Evolutionary conservation across 2,113 vertebrate species (phyloP), one percentile per base, ranked within the genome.

Genomic region (Oncorhynchus masou): DNA sequence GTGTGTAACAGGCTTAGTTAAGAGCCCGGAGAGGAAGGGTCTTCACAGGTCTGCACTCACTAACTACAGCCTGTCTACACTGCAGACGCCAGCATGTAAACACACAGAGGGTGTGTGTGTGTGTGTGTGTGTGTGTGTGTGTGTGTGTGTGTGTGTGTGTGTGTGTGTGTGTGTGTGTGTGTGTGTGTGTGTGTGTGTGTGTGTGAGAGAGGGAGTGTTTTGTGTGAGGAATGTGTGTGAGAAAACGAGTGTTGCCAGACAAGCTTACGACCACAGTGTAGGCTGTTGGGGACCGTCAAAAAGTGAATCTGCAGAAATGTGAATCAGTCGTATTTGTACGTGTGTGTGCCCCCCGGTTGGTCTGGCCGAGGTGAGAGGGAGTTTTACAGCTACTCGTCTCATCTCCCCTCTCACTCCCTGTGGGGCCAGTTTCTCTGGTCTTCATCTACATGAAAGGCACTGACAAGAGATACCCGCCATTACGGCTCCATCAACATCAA

Each of bases 301-400:
- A 71, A 73, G 51, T 68, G 66, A 9, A 45, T 9, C 39, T 45
- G 9, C 39, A 45, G 39, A 45, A 11, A 11, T 45, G 39, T 45
- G 39, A 45, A 45, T 45, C 9, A 45, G 9, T 45, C 2, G 2
- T 74, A 73, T 60, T 8, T 34, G 25, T 34, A 29, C 31, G 75
- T 51, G 76, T 15, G 79, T 48, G 59, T 31, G 65, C 65, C 70
- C 27, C n/a, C 13, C 8, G 31, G n/a, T 64, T 62, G 20, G 59
- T 78, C 31, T 39, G 8, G 49, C n/a, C 27, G 79, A 59, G 91
- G 90, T 89, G 89, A 92, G 90, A 94, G 51, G 75, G 54, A 22
- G 93, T 94, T 97, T 97, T 96, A 98, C 94, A 93, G 94, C 94
- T 82, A 88, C 86, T 93, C 71, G 94, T 96, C 95, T 95, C 94